phyloP scores from a whole-genome alignment of 1,140 invertebrate species.

The Bursaphelenchus mucronatus region DNA sequence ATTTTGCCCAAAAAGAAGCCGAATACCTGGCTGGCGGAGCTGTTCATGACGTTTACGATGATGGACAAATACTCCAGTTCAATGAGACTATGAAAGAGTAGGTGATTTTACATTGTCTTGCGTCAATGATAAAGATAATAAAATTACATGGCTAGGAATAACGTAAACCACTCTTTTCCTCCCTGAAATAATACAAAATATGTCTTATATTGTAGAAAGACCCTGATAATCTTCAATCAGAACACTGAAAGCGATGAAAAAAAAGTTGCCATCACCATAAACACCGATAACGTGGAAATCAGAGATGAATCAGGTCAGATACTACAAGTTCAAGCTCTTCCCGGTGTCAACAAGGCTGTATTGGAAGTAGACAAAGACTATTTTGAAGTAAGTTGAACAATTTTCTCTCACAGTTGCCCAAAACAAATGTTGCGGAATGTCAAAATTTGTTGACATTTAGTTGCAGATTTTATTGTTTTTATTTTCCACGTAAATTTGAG shows the following conservation, averaged over 20 bases:
- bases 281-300: constrained; percentile 13
- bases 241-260: constrained; percentile 2
- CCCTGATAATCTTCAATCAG: constrained; percentile 20
- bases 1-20: constrained; percentile 19
- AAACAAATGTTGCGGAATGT: constrained; percentile 3
- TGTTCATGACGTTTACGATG: constrained; percentile 7
- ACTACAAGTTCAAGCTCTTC: constrained; percentile 9
- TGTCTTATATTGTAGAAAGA: not conserved
- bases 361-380: not conserved
- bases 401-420: constrained; percentile 8
- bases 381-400: constrained; percentile 14
- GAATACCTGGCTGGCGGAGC: constrained; percentile 8
- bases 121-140: no score
- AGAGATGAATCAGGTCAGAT: not conserved
- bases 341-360: not conserved
- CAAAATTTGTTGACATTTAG: constrained; percentile 7
- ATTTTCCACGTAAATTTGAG: not conserved
- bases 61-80: constrained; percentile 10
- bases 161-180: no score
- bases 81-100: constrained; percentile 7
- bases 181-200: not conserved
- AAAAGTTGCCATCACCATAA: constrained; percentile 13
- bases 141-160: no score
- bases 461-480: constrained; percentile 3
- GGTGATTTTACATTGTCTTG: not conserved